Conservation (phyloP, 2,113 vertebrate genomes). For the Phyllostomus discolor region DNA sequence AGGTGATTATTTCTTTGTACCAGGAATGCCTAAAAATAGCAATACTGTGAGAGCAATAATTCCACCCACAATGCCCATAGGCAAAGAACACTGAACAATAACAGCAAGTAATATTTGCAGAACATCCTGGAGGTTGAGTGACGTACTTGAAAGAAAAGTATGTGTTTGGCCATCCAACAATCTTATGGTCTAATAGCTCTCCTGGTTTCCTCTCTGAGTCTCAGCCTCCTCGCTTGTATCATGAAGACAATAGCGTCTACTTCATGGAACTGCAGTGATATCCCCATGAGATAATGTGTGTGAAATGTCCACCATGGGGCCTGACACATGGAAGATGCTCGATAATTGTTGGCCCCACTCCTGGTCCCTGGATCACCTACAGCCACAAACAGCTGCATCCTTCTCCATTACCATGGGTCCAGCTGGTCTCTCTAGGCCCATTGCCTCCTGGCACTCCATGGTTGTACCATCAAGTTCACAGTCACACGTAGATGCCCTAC, state of each 20-base stretch:
- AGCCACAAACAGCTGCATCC: not conserved
- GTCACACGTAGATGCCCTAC: not conserved
- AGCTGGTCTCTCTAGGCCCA: not conserved
- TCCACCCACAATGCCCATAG: not conserved
- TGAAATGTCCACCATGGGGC: not conserved
- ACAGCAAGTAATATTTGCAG: constrained; percentile 3
- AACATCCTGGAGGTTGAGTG: not conserved
- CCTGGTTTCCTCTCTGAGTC: not conserved
- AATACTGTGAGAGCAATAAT: constrained; percentile 39
- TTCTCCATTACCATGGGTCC: not conserved
- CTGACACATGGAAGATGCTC: not conserved
- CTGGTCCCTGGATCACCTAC: not conserved
- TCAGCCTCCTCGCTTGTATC: not conserved
- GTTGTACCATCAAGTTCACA: not conserved
- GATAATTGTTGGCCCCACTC: not conserved
- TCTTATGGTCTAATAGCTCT: not conserved
- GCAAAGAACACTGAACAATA: constrained; percentile 36
- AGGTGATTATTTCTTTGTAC: constrained; percentile 24
- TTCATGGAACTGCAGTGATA: not conserved
- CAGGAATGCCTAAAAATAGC: constrained; percentile 22
- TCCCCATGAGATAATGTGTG: not conserved
- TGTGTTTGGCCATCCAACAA: not conserved
- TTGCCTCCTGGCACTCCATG: not conserved
- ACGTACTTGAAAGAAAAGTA: not conserved
- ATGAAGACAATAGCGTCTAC: not conserved